phyloP scores from a whole-genome alignment of 2,113 vertebrate species.

The Hyaena hyaena region DNA sequence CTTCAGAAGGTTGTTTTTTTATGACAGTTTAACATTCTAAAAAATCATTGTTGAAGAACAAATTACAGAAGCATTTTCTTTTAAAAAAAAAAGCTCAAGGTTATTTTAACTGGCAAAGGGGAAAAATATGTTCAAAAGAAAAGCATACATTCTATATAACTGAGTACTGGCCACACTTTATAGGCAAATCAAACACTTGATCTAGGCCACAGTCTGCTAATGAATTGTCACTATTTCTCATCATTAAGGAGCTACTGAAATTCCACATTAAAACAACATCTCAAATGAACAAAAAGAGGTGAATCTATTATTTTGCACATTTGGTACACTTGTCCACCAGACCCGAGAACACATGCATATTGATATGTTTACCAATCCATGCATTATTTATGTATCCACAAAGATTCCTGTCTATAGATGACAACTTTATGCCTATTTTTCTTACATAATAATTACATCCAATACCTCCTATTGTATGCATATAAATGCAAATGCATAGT shows the following conservation, averaged over 20 bases:
- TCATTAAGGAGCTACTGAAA: conserved; percentile 65
- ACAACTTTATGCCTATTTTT: conserved; percentile 55
- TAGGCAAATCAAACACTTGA: conserved; percentile 75
- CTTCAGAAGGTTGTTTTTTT: neutral
- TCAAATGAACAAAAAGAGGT: conserved; percentile 60
- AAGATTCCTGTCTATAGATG: conserved; percentile 45
- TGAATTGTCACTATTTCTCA: conserved; percentile 69
- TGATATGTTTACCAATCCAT: conserved; percentile 68
- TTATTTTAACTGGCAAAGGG: conserved; percentile 69
- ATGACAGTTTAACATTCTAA: conserved; percentile 59
- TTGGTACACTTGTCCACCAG: conserved; percentile 59
- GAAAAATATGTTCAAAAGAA: conserved; percentile 65
- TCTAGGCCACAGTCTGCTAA: conserved; percentile 68
- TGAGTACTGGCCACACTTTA: conserved; percentile 61
- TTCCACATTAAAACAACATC: conserved; percentile 53
- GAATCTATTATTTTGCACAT: conserved; percentile 58
- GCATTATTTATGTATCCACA: conserved; percentile 72
- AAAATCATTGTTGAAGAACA: conserved; percentile 65
- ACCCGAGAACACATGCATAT: conserved; percentile 52
- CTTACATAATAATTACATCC: neutral
- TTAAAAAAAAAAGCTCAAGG: conserved; percentile 62
- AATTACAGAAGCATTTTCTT: conserved; percentile 56
- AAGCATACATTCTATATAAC: conserved; percentile 57
- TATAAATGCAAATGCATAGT: neutral
- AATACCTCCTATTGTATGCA: neutral